Evolutionary conservation across 2,113 vertebrate genomes (phyloP), one percentile per base, ranked within the genome.

Genomic region (Nestor notabilis): DNA sequence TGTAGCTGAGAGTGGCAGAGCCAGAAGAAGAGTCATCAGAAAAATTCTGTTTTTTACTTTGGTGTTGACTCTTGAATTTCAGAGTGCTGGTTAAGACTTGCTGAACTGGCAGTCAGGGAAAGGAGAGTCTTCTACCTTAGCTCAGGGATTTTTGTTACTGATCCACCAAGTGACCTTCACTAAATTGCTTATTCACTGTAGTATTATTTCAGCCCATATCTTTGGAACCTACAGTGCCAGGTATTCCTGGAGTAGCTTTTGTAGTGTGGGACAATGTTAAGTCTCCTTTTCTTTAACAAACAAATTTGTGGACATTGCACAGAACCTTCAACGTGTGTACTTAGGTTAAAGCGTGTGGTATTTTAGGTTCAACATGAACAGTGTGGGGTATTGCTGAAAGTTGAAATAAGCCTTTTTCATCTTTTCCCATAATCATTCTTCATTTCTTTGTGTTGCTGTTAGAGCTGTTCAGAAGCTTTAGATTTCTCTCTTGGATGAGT

Each of bases 61-160:
- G 2, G 18, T 65, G 21, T 87, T 56, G 52, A 27, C 58, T 87
- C 76, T 79, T 77, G 70, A 65, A 63, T 93, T 91, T 90, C 84
- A 41, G 49, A n/a, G 29, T 31, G 44, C 82, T 69, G 33, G 35
- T 90, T 79, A 68, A 90, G 66, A 76, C 58, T 43, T 75, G 61
- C 91, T 90, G 75, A 93, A 61, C 76, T 74, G 70, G 63, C 78
- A 72, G 66, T 65, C 19, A 29, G 44, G 25, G 25, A 49, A 58
- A 80, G 24, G 43, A 72, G 66, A 46, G 87, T 66, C 24, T 88
- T 91, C 81, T 82, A 2, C 56, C 58, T 79, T 28, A 82, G 76
- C 80, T 94, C 71, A 43, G 76, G 74, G 74, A 41, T 69, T 96
- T 94, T 82, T 94, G 55, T 89, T 92, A 66, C 20, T 37, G 74